Percentiles rank a stretch among this genome's conserved stretches.
phyloP scores from a whole-genome alignment of 2,113 vertebrate genomes.

The Motacilla alba region DNA sequence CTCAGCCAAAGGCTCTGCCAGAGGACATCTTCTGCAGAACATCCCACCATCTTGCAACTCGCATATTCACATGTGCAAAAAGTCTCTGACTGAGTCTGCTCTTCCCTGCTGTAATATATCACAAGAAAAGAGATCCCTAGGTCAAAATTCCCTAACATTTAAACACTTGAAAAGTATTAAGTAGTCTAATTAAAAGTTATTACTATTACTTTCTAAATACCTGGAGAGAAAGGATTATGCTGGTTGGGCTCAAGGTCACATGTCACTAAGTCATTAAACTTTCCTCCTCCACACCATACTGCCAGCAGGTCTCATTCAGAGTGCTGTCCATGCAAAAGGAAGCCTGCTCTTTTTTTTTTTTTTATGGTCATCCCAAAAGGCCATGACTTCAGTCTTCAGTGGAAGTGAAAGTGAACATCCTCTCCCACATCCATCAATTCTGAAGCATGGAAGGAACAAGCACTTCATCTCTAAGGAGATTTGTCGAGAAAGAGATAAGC shows the following conservation, averaged over 20 bases:
- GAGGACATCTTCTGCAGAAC: neutral
- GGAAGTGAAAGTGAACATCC: neutral
- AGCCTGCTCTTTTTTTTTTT: neutral
- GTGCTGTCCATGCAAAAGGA: neutral
- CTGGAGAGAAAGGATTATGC: neutral
- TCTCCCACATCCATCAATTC: neutral
- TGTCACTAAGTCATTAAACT: neutral
- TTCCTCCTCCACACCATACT: neutral
- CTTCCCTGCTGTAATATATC: neutral
- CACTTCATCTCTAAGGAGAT: neutral
- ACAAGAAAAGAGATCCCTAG: neutral
- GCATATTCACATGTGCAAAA: neutral
- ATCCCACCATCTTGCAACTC: neutral
- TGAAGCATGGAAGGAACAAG: neutral
- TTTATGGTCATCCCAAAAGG: neutral
- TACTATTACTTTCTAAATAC: neutral
- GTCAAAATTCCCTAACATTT: neutral
- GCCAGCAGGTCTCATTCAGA: neutral
- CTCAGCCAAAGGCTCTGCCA: neutral
- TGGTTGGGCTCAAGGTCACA: neutral
- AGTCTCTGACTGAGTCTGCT: neutral
- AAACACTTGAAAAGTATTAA: neutral
- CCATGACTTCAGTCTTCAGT: neutral
- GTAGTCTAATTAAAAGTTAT: neutral
- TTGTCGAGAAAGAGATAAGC: neutral